Percentiles rank a stretch among this genome's conserved stretches.
phyloP scores from a whole-genome alignment of 2,113 vertebrate genomes.

The Onychostoma macrolepis region DNA sequence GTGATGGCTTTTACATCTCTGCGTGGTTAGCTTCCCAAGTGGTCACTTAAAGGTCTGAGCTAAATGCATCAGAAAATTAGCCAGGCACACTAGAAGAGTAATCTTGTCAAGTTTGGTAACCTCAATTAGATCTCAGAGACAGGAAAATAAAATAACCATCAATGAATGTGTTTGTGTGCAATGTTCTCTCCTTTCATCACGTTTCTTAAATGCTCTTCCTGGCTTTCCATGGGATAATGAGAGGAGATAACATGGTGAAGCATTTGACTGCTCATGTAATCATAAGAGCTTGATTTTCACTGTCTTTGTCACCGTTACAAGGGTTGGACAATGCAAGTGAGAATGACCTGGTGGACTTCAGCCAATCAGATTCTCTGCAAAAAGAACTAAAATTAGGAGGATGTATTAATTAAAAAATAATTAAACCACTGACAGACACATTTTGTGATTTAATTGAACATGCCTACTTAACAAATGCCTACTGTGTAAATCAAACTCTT shows the following conservation, averaged over 20 bases:
- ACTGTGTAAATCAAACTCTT: not conserved
- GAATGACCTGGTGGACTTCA: not conserved
- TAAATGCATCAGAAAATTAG: slow-evolving; percentile 39
- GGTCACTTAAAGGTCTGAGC: slow-evolving; percentile 37
- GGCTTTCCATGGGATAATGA: not conserved
- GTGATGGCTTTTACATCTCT: slow-evolving; percentile 18
- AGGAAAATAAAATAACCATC: not conserved
- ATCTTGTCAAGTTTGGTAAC: not conserved
- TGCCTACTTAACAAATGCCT: not conserved
- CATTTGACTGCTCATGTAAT: not conserved
- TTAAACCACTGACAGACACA: not conserved
- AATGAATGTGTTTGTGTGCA: not conserved
- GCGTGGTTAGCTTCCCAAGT: not conserved
- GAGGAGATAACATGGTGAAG: not conserved
- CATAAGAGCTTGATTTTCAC: not conserved
- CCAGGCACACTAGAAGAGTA: not conserved
- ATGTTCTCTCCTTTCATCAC: not conserved
- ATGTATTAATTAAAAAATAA: not conserved
- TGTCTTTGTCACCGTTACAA: not conserved
- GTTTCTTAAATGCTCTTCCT: not conserved
- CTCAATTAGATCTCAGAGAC: not conserved
- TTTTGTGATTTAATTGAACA: not conserved
- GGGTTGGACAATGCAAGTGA: not conserved
- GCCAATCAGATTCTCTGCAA: not conserved
- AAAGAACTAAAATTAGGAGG: not conserved